Percentiles rank a stretch among this genome's conserved stretches.
Evolutionary conservation across 2,113 vertebrate species (phyloP).

Genomic region (Oriolus oriolus): DNA sequence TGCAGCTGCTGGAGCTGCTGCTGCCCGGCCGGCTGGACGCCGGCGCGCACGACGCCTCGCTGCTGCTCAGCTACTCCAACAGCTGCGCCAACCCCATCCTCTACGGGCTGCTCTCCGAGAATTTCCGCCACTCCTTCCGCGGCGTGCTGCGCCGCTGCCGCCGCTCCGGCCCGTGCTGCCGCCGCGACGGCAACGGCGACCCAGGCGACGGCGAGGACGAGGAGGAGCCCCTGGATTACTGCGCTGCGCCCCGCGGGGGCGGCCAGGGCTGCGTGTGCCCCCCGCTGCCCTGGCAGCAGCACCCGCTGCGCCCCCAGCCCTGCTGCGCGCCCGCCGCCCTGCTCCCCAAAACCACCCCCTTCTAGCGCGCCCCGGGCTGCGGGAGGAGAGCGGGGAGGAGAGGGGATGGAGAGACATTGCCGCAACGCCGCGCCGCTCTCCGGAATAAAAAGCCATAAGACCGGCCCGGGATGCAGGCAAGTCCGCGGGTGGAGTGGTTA

Average conservation of each 20-base stretch:
- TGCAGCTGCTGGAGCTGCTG: conserved; percentile 85
- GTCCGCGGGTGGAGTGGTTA: not conserved
- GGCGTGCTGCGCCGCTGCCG: conserved; percentile 81
- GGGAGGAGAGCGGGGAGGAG: not conserved
- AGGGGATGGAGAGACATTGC: not conserved
- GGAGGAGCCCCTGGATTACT: conserved; percentile 73
- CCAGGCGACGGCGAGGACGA: not conserved
- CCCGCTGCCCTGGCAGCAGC: conserved; percentile 52
- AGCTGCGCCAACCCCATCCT: conserved; percentile 90
- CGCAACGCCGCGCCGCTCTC: not conserved
- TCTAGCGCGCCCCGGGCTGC: not conserved
- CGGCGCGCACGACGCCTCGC: conserved; percentile 84
- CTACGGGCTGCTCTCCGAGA: conserved; percentile 87
- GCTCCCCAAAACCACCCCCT: conserved; percentile 62
- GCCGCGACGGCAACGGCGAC: accelerated
- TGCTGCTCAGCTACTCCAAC: conserved; percentile 88
- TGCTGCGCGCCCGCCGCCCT: conserved; percentile 41
- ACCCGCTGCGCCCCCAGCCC: conserved; percentile 49
- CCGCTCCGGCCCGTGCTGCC: conserved; percentile 34
- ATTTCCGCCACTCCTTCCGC: conserved; percentile 86
- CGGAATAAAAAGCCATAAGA: conserved; percentile 52
- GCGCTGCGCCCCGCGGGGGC: conserved; percentile 36
- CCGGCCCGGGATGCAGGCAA: not conserved
- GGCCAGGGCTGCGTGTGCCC: conserved; percentile 62
- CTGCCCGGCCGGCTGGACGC: conserved; percentile 75